These are phyloP conservation scores for Lytechinus pictus DNA, from an alignment of 35 echinoderm and acorn worm genomes.

Conservation along the genomic window DNA sequence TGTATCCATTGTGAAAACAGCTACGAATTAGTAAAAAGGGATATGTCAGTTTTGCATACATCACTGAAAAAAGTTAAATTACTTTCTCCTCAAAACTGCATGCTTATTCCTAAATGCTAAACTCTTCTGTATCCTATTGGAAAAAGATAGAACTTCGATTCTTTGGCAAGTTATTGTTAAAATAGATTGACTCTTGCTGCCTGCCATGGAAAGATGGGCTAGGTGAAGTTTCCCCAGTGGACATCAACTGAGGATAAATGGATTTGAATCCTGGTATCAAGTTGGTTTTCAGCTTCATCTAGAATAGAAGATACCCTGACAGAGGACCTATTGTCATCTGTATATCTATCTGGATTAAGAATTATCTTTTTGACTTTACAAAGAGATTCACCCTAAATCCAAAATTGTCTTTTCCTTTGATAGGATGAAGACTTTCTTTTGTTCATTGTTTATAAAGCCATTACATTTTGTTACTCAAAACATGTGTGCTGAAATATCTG, in stretches of 20 bases:
- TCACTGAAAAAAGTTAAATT: too few relatives aligned
- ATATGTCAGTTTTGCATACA: too few relatives aligned
- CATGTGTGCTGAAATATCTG: not conserved
- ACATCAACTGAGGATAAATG: not conserved
- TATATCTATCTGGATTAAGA: not conserved
- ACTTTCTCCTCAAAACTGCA: too few relatives aligned
- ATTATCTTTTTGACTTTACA: not conserved
- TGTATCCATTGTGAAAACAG: too few relatives aligned
- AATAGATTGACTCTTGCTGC: not conserved
- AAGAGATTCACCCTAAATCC: not conserved
- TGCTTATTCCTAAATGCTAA: too few relatives aligned
- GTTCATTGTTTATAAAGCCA: not conserved
- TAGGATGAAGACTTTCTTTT: not conserved
- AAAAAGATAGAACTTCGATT: too few relatives aligned
- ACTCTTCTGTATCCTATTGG: too few relatives aligned
- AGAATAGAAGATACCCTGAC: not conserved
- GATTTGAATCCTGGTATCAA: not conserved
- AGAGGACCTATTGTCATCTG: conserved; percentile 2
- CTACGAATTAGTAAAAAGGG: too few relatives aligned
- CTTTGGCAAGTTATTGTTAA: too few relatives aligned
- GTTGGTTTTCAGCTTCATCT: not conserved
- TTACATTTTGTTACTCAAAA: not conserved
- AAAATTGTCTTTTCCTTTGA: not conserved
- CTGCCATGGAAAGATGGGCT: not conserved
- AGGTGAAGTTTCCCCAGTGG: not conserved